phyloP scores from a whole-genome alignment of 2,888 invertebrate species.

The Smittia sp. region DNA sequence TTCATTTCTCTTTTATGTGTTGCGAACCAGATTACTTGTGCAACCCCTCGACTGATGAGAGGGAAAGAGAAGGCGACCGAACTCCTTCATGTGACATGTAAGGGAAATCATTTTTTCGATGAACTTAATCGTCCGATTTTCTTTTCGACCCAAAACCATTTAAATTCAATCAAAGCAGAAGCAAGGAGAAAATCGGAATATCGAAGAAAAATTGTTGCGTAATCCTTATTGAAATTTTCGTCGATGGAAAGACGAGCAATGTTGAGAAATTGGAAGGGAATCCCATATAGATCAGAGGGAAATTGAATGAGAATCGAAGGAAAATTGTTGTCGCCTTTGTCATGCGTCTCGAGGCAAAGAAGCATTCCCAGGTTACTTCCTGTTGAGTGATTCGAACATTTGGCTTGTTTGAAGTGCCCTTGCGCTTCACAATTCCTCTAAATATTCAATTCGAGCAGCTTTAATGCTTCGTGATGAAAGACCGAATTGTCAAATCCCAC shows the following conservation, averaged over 20 bases:
- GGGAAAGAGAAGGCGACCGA: background rate
- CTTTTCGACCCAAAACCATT: slow-evolving; percentile 30
- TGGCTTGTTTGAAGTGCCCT: slow-evolving; percentile 33
- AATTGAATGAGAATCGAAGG: slow-evolving; percentile 15
- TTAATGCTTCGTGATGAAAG: background rate
- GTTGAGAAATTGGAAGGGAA: slow-evolving; percentile 10
- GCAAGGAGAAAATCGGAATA: background rate
- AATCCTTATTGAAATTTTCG: slow-evolving; percentile 34
- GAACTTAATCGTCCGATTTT: slow-evolving; percentile 39
- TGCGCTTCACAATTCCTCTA: slow-evolving; percentile 12
- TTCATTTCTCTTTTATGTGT: slow-evolving; percentile 30
- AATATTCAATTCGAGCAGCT: background rate
- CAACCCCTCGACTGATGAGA: background rate
- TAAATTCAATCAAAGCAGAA: slow-evolving; percentile 39
- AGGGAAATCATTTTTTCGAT: slow-evolving; percentile 21
- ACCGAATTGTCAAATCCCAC: background rate
- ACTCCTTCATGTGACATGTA: slow-evolving; percentile 3
- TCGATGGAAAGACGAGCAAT: slow-evolving; percentile 22
- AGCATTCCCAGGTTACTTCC: background rate
- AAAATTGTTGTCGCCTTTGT: slow-evolving; percentile 18
- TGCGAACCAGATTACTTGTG: slow-evolving; percentile 19
- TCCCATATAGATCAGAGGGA: slow-evolving; percentile 24
- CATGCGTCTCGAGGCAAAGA: background rate
- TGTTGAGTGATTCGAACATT: slow-evolving; percentile 29
- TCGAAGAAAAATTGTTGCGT: slow-evolving; percentile 36